phyloP scores from a whole-genome alignment of 2,888 invertebrate species.

The Elaeidobius kamerunicus region DNA sequence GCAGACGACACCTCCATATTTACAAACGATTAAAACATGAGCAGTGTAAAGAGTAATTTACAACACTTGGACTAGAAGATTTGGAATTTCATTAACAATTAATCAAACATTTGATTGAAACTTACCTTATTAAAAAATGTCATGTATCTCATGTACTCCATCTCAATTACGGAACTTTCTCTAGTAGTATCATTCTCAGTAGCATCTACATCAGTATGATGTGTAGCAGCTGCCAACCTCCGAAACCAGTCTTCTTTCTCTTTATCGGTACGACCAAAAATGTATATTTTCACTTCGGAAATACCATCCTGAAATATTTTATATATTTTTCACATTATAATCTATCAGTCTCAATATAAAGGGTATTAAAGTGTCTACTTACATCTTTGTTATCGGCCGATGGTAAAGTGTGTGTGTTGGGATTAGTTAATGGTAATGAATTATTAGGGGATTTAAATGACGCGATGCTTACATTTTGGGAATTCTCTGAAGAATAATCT shows the following conservation, averaged over 20 bases:
- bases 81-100: too few species aligned
- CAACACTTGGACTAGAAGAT: too few species aligned
- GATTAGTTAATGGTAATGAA: slow-evolving; percentile 11
- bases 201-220: slow-evolving; percentile 26
- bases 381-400: slow-evolving; percentile 12
- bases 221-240: slow-evolving; percentile 42
- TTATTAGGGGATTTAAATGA: slow-evolving; percentile 18
- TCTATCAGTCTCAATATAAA: too few species aligned
- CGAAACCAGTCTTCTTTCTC: slow-evolving; percentile 89
- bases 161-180: slow-evolving; percentile 33
- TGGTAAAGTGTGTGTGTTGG: too few species aligned
- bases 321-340: not conserved
- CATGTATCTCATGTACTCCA: slow-evolving; percentile 46
- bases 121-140: slow-evolving; percentile 42
- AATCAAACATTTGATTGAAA: too few species aligned
- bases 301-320: slow-evolving; percentile 35
- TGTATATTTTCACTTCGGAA: slow-evolving; percentile 39
- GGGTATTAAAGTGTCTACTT: too few species aligned
- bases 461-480: slow-evolving; percentile 33
- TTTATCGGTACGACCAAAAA: slow-evolving; percentile 76
- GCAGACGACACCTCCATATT: too few species aligned
- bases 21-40: too few species aligned
- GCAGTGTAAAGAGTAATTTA: too few species aligned
- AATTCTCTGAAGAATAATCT: slow-evolving; percentile 37
- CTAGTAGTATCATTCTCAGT: slow-evolving; percentile 19